A percentile compares a stretch with the other conserved stretches of the same genome.
These are phyloP conservation scores for Balaeniceps rex DNA, from an alignment of 2,113 vertebrate genomes.

Conservation along the genomic window DNA sequence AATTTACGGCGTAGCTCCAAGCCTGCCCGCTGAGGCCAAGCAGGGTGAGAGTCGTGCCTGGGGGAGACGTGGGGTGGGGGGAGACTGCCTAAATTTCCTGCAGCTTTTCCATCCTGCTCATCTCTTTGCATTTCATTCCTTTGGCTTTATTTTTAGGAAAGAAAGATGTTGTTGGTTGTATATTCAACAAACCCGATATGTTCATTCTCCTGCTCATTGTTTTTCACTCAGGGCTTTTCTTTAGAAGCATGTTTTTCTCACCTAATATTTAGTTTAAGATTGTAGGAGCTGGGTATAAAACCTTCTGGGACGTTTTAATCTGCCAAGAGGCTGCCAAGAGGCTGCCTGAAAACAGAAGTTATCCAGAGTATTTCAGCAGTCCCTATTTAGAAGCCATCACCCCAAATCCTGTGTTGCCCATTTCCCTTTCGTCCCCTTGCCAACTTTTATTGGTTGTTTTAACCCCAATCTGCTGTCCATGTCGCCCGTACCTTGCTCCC, in stretches of 20 bases:
- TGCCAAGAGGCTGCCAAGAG: conserved; percentile 45
- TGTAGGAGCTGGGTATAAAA: conserved; percentile 38
- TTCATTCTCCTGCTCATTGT: neutral
- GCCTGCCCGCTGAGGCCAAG: neutral
- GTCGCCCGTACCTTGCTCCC: neutral
- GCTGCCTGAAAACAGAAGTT: conserved; percentile 18
- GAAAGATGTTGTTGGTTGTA: conserved; percentile 6
- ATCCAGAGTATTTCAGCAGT: neutral
- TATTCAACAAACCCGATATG: neutral
- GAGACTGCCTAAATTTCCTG: neutral
- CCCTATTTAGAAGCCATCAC: neutral
- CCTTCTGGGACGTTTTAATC: conserved; percentile 28
- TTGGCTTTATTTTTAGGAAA: conserved; percentile 43
- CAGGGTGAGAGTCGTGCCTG: neutral
- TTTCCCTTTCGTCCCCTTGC: neutral
- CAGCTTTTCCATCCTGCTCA: conserved; percentile 37
- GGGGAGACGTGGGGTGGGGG: neutral
- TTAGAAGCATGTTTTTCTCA: conserved; percentile 51
- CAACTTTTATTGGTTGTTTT: neutral
- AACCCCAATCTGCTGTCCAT: neutral
- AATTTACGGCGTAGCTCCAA: neutral
- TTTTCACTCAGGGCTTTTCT: conserved; percentile 33
- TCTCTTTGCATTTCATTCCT: conserved; percentile 28
- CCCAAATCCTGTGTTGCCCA: neutral
- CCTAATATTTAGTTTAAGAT: conserved; percentile 54